These are phyloP conservation scores for Lepisosteus osseus DNA, from an alignment of 2,113 vertebrate species.

Conservation along the genomic window DNA sequence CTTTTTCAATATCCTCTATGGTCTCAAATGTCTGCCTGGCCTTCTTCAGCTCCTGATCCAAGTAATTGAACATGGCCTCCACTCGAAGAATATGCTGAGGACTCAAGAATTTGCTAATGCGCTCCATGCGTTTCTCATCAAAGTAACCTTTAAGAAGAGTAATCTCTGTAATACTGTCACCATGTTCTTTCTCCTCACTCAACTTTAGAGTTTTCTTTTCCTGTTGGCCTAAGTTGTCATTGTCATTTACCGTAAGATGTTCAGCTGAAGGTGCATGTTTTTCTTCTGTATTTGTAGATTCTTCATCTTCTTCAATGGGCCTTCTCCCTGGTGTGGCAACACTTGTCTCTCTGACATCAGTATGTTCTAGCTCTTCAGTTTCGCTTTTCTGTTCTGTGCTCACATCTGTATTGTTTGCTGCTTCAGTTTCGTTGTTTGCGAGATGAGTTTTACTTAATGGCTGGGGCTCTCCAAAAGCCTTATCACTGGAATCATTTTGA, in stretches of 20 bases:
- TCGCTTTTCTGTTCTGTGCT: not conserved
- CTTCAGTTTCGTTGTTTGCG: not conserved
- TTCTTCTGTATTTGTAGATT: not conserved
- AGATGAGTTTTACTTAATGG: not conserved
- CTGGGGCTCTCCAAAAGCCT: not conserved
- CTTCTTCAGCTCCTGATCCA: slow-evolving; percentile 72
- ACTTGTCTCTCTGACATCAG: not conserved
- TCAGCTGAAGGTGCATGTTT: not conserved
- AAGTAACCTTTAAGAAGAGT: slow-evolving; percentile 73
- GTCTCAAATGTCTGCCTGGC: slow-evolving; percentile 47
- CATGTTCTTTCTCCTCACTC: slow-evolving; percentile 49
- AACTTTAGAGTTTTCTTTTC: not conserved
- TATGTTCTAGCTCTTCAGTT: not conserved
- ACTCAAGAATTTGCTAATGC: slow-evolving; percentile 70
- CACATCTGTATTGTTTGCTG: not conserved
- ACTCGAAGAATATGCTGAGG: slow-evolving; percentile 64
- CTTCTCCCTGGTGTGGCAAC: not conserved
- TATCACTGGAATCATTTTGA: not conserved
- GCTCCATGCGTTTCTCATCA: slow-evolving; percentile 60
- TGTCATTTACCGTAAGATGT: not conserved
- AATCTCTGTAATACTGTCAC: slow-evolving; percentile 54
- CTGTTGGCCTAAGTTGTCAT: not conserved
- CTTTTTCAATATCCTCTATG: slow-evolving; percentile 62
- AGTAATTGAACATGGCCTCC: slow-evolving; percentile 78
- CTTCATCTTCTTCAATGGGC: not conserved